Percentiles rank a stretch among this genome's conserved stretches.
Conservation (phyloP, 1,140 invertebrate species). For the Eufriesea mexicana region DNA sequence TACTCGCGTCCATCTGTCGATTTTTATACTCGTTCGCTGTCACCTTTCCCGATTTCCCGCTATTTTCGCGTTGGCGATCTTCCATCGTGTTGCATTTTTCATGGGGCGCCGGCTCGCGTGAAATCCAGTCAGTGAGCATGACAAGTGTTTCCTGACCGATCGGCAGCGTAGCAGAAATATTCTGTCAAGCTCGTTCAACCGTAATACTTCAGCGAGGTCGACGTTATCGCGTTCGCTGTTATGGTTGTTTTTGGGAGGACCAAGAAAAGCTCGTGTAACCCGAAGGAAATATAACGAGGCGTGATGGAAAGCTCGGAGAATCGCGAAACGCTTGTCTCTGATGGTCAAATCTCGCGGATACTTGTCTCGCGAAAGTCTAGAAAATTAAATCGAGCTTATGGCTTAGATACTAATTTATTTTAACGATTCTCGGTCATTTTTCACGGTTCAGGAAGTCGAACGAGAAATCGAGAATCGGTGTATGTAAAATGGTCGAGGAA, state of each 20-base stretch:
- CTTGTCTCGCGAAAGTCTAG: too few relatives aligned
- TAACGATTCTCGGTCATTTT: too few relatives aligned
- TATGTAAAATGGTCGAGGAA: too few relatives aligned
- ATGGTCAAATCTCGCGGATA: too few relatives aligned
- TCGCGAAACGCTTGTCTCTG: not conserved
- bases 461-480: too few relatives aligned
- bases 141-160: constrained; percentile 16
- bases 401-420: too few relatives aligned
- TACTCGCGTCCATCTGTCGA: constrained; percentile 10
- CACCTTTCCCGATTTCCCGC: not conserved
- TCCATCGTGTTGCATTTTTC: constrained; percentile 35
- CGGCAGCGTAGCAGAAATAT: not conserved
- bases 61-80: not conserved
- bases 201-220: not conserved
- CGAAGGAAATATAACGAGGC: not conserved
- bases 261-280: too few relatives aligned
- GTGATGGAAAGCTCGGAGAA: not conserved
- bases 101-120: constrained; percentile 10
- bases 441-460: too few relatives aligned
- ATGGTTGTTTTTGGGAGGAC: not conserved
- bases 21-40: constrained; percentile 2
- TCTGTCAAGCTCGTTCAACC: not conserved
- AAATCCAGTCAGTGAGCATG: not conserved
- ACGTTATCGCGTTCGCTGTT: not conserved
- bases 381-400: too few relatives aligned